A percentile compares a stretch with the other conserved stretches of the same genome.
phyloP scores from a whole-genome alignment of 2,113 vertebrate species.

The Zosterops pallidus region DNA sequence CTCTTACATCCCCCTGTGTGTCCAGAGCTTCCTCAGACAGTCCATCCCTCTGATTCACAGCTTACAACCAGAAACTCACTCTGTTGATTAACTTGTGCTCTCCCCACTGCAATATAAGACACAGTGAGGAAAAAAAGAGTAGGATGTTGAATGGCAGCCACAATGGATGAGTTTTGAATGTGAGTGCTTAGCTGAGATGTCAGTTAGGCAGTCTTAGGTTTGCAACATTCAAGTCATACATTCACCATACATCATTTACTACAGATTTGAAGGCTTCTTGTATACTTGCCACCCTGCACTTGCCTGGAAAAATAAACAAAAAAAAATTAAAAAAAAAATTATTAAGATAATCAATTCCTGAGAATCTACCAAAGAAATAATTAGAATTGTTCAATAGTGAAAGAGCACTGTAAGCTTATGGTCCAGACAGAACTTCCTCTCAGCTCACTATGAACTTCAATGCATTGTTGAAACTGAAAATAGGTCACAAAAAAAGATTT shows the following conservation, averaged over 20 bases:
- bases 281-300: background rate
- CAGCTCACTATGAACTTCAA: background rate
- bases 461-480: background rate
- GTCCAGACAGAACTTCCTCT: background rate
- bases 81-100: background rate
- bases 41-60: background rate
- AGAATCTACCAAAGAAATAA: background rate
- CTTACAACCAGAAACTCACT: background rate
- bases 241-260: background rate
- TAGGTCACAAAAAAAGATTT: background rate
- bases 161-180: background rate
- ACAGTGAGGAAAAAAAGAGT: background rate
- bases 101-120: background rate
- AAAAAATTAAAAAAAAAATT: background rate
- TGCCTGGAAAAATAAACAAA: background rate
- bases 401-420: background rate
- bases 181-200: background rate
- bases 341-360: background rate
- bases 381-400: background rate
- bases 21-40: background rate
- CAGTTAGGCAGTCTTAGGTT: background rate
- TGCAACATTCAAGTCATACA: background rate
- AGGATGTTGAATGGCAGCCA: background rate
- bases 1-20: fast-evolving
- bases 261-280: background rate